Percentiles rank a stretch among this genome's conserved stretches.
phyloP scores from a whole-genome alignment of 2,888 invertebrate genomes.

The Brachynemurus nebulosus region DNA sequence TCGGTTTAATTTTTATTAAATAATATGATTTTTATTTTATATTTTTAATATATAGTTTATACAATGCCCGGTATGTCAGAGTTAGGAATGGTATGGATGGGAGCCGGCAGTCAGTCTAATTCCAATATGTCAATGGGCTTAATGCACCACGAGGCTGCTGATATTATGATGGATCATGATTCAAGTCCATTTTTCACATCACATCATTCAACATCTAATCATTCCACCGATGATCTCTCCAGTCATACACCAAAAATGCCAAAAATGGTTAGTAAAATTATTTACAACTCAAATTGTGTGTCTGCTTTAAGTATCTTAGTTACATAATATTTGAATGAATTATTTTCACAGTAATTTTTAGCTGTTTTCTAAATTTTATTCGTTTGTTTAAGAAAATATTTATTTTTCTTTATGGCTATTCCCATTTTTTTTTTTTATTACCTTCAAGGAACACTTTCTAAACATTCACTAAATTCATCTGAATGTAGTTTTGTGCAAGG shows the following conservation, averaged over 20 bases:
- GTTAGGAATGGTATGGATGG: constrained; percentile 56
- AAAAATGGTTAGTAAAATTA: constrained; percentile 34
- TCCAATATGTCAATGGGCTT: constrained; percentile 35
- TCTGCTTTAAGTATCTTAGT: not conserved
- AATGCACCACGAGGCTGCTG: constrained; percentile 27
- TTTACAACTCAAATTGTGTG: constrained; percentile 12
- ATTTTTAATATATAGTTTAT: constrained; percentile 24
- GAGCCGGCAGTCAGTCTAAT: constrained; percentile 36
- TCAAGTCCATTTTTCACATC: constrained; percentile 32
- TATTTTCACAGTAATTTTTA: not conserved
- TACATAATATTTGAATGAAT: not conserved
- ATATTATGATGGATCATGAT: constrained; percentile 31
- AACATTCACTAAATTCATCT: too few relatives aligned
- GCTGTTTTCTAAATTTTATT: not conserved
- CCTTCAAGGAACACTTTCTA: too few relatives aligned
- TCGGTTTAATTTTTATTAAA: too few relatives aligned
- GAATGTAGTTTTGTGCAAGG: too few relatives aligned
- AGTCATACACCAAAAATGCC: constrained; percentile 36
- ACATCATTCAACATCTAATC: constrained; percentile 32
- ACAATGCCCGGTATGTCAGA: constrained; percentile 42
- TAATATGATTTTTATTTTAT: not conserved
- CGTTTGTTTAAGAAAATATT: too few relatives aligned
- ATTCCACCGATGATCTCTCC: constrained; percentile 38
- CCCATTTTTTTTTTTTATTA: too few relatives aligned
- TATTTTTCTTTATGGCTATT: too few relatives aligned